Conservation (phyloP, 2,888 invertebrate genomes). For the Biston betularia region DNA sequence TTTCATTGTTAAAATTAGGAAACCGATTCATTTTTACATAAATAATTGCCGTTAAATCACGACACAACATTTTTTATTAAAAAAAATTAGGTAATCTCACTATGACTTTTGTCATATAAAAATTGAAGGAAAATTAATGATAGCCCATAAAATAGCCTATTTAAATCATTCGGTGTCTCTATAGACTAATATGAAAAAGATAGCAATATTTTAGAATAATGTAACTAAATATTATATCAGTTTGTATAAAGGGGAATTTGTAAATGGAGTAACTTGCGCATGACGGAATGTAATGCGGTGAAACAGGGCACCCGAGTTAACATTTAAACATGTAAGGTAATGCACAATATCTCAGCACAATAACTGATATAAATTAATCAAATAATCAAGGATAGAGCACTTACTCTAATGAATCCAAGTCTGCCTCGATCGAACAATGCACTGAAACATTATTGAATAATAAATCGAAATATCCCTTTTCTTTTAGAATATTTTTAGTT, state of each 20-base stretch:
- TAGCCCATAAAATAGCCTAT: conserved; percentile 65
- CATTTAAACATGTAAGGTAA: conserved; percentile 69
- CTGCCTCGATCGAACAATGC: conserved; percentile 79
- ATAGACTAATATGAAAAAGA: conserved; percentile 85
- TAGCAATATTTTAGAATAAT: conserved; percentile 86
- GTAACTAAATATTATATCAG: conserved; percentile 84
- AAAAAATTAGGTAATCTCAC: conserved; percentile 29
- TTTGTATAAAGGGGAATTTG: conserved; percentile 81
- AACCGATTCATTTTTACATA: neutral
- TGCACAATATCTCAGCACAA: conserved; percentile 83
- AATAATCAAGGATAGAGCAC: conserved; percentile 75
- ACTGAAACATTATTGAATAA: conserved; percentile 73
- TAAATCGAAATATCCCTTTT: conserved; percentile 76
- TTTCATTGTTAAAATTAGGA: neutral
- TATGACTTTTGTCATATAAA: conserved; percentile 41
- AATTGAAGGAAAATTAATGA: conserved; percentile 53
- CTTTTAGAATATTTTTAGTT: conserved; percentile 89
- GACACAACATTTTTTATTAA: conserved; percentile 14
- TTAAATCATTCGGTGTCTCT: conserved; percentile 76
- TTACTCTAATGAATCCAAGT: conserved; percentile 72
- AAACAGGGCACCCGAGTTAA: conserved; percentile 72
- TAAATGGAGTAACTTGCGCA: conserved; percentile 78
- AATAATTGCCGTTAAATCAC: conserved; percentile 5
- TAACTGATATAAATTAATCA: conserved; percentile 70
- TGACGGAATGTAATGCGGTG: conserved; percentile 73